Conservation (phyloP, 2,113 vertebrate species). For the Chaetops frenatus region DNA sequence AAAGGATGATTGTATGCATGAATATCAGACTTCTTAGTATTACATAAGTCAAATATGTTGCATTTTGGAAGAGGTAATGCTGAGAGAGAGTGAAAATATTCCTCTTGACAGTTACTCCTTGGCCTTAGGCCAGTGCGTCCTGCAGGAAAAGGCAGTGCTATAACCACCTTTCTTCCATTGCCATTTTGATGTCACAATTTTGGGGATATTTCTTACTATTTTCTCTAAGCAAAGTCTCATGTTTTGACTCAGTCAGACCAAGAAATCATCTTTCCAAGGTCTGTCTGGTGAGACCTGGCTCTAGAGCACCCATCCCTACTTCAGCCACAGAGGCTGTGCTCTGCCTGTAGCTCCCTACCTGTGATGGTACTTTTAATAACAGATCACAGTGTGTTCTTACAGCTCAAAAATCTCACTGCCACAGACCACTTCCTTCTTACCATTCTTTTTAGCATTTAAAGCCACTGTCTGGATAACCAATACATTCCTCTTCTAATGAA, state of each 20-base stretch:
- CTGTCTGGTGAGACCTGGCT: neutral
- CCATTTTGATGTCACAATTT: neutral
- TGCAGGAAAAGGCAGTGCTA: neutral
- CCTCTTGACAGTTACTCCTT: neutral
- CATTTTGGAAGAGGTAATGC: neutral
- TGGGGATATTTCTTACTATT: neutral
- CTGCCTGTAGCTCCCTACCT: neutral
- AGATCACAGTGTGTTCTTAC: neutral
- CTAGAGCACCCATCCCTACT: neutral
- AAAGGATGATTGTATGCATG: neutral
- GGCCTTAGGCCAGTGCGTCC: neutral
- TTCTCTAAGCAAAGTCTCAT: neutral
- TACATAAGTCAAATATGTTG: neutral
- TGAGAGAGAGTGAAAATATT: neutral
- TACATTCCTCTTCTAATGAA: neutral
- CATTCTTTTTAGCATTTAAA: neutral
- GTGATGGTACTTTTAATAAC: neutral
- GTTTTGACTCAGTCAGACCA: neutral
- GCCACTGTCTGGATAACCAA: neutral
- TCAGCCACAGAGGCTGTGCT: neutral
- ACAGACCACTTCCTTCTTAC: neutral
- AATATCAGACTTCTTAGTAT: neutral
- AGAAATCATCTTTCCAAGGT: neutral
- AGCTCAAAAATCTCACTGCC: neutral
- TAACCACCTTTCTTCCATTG: neutral